These are phyloP conservation scores for Trilocha varians DNA, from an alignment of 2,888 invertebrate genomes.

Conservation along the genomic window DNA sequence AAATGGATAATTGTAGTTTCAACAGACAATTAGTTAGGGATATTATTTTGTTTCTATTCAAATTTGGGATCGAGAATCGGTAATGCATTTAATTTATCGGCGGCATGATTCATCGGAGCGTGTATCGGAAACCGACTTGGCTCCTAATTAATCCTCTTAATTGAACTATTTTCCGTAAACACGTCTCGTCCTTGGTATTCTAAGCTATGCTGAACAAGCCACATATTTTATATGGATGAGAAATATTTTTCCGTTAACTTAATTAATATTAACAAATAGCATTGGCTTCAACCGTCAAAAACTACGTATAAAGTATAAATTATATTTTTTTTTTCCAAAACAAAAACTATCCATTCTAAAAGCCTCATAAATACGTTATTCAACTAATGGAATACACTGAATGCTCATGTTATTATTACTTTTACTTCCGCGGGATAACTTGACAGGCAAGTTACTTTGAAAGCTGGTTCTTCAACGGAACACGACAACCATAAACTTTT, in stretches of 20 bases:
- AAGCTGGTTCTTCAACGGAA: slow-evolving; percentile 32
- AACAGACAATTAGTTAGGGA: no score
- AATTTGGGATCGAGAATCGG: no score
- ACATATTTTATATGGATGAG: no score
- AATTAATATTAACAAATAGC: no score
- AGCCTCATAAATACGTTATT: not conserved
- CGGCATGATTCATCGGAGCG: not conserved
- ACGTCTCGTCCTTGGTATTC: not conserved
- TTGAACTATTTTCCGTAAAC: not conserved
- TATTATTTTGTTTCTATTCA: no score
- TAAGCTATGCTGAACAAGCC: no score
- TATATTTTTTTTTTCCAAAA: not conserved
- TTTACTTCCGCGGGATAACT: slow-evolving; percentile 26
- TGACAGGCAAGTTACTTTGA: slow-evolving; percentile 25
- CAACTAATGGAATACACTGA: not conserved
- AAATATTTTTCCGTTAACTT: no score
- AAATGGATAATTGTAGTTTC: no score
- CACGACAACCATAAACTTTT: not conserved
- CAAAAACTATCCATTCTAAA: not conserved
- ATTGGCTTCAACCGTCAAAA: no score
- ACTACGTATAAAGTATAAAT: no score
- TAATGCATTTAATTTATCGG: no score
- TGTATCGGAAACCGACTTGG: not conserved
- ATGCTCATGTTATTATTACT: slow-evolving; percentile 17
- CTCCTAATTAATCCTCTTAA: not conserved